phyloP scores from a whole-genome alignment of 1,140 invertebrate species.

The Cataglyphis hispanica region DNA sequence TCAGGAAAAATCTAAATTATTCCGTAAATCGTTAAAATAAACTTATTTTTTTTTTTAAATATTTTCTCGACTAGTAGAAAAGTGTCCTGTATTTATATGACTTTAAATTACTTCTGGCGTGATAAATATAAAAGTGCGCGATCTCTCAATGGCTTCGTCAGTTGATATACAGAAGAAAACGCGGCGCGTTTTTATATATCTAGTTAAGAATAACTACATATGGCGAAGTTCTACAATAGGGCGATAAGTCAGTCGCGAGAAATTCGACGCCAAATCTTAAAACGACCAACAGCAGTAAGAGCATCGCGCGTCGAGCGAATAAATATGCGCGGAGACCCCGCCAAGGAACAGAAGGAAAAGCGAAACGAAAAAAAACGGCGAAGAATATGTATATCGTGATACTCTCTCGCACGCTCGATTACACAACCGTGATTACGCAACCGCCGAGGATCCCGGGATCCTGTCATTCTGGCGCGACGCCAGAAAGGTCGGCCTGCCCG shows the following conservation, averaged over 20 bases:
- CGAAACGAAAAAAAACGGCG: conserved; percentile 34
- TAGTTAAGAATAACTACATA: conserved; percentile 15
- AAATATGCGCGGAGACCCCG: background rate
- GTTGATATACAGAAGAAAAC: background rate
- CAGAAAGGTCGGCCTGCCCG: conserved; percentile 43
- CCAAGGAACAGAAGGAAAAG: background rate
- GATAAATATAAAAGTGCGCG: conserved; percentile 19
- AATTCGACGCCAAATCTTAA: background rate
- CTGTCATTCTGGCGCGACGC: conserved; percentile 63
- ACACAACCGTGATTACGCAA: conserved; percentile 61
- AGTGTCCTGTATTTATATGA: background rate
- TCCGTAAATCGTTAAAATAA: background rate
- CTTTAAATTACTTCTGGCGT: background rate
- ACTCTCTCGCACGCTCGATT: conserved; percentile 61
- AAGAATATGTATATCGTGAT: conserved; percentile 58
- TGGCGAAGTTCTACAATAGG: background rate
- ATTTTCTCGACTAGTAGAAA: background rate
- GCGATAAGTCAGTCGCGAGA: conserved; percentile 18
- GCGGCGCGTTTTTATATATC: background rate
- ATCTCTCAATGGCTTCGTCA: background rate
- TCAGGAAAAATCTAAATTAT: background rate
- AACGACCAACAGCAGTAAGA: background rate
- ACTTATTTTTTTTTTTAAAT: background rate
- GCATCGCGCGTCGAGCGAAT: background rate
- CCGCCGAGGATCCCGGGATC: conserved; percentile 48